A percentile compares a stretch with the other conserved stretches of the same genome.
Conservation (phyloP, 2,113 vertebrate genomes). For the Recurvirostra avosetta region DNA sequence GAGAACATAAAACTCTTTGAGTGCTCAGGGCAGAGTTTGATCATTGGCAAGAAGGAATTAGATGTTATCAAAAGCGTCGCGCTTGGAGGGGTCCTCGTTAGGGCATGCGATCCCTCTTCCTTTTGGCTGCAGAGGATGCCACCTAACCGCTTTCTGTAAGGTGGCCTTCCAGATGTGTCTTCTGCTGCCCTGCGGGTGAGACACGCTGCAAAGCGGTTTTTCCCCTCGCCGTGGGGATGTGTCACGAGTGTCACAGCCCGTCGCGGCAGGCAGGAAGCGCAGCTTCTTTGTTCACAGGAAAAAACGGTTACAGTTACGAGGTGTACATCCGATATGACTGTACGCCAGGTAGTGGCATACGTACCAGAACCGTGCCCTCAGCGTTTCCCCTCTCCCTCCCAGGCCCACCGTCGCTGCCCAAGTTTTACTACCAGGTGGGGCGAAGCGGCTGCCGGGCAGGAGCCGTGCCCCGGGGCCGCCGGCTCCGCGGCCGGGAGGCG, state of each 20-base stretch:
- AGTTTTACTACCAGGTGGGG: accelerated
- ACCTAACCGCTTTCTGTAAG: not conserved
- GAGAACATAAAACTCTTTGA: not conserved
- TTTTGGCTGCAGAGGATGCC: not conserved
- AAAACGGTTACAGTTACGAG: accelerated
- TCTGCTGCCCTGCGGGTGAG: not conserved
- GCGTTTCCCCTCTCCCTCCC: not conserved
- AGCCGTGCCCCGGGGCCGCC: not conserved
- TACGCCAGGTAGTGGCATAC: not conserved
- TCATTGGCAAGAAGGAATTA: no score
- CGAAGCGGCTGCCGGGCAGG: no score
- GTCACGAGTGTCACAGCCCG: accelerated
- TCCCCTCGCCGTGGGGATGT: not conserved
- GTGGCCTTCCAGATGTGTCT: no score
- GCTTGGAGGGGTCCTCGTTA: accelerated
- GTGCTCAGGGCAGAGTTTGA: not conserved
- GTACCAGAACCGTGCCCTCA: not conserved
- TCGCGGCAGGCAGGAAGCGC: accelerated
- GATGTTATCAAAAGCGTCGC: accelerated
- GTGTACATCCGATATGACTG: not conserved
- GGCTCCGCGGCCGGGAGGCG: not conserved
- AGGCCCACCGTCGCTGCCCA: accelerated
- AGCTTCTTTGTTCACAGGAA: not conserved
- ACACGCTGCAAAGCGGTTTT: accelerated
- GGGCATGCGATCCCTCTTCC: accelerated